Conservation (phyloP, 2,113 vertebrate species). For the Nothocercus julius region DNA sequence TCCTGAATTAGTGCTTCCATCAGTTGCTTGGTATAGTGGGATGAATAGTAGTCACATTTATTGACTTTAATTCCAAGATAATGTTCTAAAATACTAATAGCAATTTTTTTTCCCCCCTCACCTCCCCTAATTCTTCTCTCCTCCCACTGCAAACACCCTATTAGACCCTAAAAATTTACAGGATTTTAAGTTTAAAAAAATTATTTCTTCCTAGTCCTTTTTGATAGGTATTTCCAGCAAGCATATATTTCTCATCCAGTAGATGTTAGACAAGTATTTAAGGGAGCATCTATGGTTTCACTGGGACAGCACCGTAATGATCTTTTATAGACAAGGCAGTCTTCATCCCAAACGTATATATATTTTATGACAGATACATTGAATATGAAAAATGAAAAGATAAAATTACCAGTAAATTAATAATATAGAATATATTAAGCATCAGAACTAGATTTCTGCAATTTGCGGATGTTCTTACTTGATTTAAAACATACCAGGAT, state of each 20-base stretch:
- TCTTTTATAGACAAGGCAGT: neutral
- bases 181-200: neutral
- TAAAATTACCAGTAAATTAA: neutral
- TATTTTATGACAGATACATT: neutral
- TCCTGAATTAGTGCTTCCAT: neutral
- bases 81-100: neutral
- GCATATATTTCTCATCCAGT: neutral
- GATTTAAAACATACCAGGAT: neutral
- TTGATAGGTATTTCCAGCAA: neutral
- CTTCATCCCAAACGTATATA: neutral
- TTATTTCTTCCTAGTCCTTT: neutral
- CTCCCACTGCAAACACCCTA: neutral
- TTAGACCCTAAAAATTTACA: neutral
- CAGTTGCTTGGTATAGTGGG: neutral
- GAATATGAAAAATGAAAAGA: neutral
- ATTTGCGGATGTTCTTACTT: neutral
- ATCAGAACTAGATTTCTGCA: neutral
- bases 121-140: accelerated
- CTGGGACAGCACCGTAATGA: neutral
- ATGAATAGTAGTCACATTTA: neutral
- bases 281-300: neutral
- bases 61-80: neutral
- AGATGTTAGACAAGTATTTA: neutral
- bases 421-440: neutral
- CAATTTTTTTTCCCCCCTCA: neutral